Evolutionary conservation across 2,797 vertebrate species (phyloP).

Genomic region (Malacoraja senta): DNA sequence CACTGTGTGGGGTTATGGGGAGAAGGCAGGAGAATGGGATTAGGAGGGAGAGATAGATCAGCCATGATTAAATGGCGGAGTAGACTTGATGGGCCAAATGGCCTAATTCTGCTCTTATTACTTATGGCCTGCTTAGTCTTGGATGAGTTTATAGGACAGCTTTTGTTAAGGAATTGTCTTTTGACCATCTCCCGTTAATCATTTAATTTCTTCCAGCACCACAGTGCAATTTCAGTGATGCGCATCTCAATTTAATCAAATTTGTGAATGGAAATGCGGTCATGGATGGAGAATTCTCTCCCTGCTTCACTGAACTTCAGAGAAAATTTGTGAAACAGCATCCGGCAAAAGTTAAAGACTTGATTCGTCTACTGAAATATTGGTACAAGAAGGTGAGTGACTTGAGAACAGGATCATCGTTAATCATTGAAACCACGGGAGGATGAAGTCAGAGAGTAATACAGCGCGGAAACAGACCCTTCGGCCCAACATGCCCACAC

Average conservation of each 20-base stretch:
- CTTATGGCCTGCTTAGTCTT: not conserved
- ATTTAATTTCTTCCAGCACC: not conserved
- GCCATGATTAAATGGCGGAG: not conserved
- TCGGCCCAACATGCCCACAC: too few relatives aligned
- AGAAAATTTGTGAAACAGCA: slow-evolving; percentile 39
- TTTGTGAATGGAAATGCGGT: not conserved
- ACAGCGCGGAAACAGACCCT: too few relatives aligned
- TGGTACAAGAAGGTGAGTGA: slow-evolving; percentile 48
- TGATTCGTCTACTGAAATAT: slow-evolving; percentile 49
- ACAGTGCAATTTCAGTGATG: not conserved
- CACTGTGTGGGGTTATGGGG: too few relatives aligned
- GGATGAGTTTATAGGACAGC: not conserved
- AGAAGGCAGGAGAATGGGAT: not conserved
- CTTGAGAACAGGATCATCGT: not conserved
- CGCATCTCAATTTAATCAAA: slow-evolving; percentile 39
- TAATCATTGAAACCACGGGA: not conserved
- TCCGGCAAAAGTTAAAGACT: slow-evolving; percentile 48
- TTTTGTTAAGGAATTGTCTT: not conserved
- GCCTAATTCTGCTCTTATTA: too few relatives aligned
- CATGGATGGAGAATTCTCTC: slow-evolving; percentile 42
- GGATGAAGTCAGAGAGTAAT: not conserved
- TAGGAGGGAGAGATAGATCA: not conserved
- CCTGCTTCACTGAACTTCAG: slow-evolving; percentile 48
- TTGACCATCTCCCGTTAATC: not conserved
- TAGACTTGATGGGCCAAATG: too few relatives aligned